Conservation (phyloP, 35 echinoderm and acorn worm genomes). For the Apostichopus parvimensis region DNA sequence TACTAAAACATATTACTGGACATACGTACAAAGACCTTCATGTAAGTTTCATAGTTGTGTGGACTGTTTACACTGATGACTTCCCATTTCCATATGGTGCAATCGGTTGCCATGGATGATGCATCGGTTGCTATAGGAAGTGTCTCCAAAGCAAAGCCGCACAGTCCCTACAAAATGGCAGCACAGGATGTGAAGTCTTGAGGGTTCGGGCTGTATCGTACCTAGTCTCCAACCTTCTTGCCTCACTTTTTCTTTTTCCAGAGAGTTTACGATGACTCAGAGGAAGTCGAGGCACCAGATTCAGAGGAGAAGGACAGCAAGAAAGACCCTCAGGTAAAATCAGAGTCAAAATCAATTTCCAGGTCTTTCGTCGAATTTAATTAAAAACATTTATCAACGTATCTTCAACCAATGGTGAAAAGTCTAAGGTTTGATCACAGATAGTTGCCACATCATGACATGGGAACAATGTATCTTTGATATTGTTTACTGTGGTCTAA, state of each 20-base stretch:
- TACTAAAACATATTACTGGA: too few relatives aligned
- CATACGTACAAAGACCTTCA: too few relatives aligned
- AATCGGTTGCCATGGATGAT: background rate
- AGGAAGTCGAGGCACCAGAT: conserved; percentile 64
- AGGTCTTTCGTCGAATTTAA: conserved; percentile 44
- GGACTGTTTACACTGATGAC: too few relatives aligned
- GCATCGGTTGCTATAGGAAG: background rate
- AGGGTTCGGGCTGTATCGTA: background rate
- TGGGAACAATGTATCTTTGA: too few relatives aligned
- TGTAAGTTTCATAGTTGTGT: too few relatives aligned
- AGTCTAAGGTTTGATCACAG: too few relatives aligned
- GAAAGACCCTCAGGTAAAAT: conserved; percentile 64
- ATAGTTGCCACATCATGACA: too few relatives aligned
- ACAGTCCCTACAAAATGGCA: too few relatives aligned
- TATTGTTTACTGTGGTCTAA: too few relatives aligned
- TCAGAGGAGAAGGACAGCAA: conserved; percentile 53
- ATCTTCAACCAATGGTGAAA: too few relatives aligned
- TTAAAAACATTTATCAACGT: too few relatives aligned
- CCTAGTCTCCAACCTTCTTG: background rate
- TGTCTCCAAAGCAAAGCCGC: background rate
- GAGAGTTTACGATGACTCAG: conserved; percentile 96
- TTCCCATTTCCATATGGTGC: background rate
- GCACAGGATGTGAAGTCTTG: background rate
- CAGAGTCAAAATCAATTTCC: background rate
- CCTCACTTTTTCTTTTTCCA: conserved; percentile 38